Evolutionary conservation across 2,888 invertebrate species (phyloP), one percentile per base, ranked within the genome.

Genomic region (Drosophila recens): DNA sequence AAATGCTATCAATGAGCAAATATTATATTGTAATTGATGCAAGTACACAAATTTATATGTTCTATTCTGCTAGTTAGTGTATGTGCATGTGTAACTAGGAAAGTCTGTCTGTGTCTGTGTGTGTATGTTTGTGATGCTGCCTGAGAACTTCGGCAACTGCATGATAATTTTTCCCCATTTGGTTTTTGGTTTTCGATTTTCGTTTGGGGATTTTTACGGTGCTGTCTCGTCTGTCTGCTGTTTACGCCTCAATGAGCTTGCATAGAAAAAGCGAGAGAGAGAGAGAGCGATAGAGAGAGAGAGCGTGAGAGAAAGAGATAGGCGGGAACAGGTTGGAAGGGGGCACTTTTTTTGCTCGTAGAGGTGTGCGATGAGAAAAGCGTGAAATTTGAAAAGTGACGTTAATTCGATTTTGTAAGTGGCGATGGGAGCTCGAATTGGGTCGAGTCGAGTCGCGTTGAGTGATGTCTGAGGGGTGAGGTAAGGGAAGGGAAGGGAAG

Each of bases 331-430:
- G 42, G 27, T 27, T 23, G 4, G 33, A 0, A 1, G 17, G 42
- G 30, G 38, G 45, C n/a, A 42, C 27, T 48, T 4, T 9, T 4
- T 8, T 13, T 42, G 49, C 49, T 13, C 13, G 38, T 52, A 46
- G 42, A 66, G 67, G 61, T 61, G 53, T 59, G 64, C 53, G 61
- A 67, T 68, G 69, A 64, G 71, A 79, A 76, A 62, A 82, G 74
- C 72, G 82, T 82, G 74, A 87, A 81, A 86, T 83, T 87, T 83
- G 73, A 83, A 87, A 87, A 76, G 76, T 82, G 86, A 75, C 82
- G 75, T 67, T 86, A 88, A 86, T 86, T 83, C 84, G 84, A 84
- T 86, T 83, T 77, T 59, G 56, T 36, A 36, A 71, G 66, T 57
- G 46, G 49, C 15, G 46, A 43, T 42, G 51, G 48, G 54, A 57